These are phyloP conservation scores for Leptinotarsa tumamoca DNA, from an alignment of 2,888 invertebrate species.

Conservation along the genomic window DNA sequence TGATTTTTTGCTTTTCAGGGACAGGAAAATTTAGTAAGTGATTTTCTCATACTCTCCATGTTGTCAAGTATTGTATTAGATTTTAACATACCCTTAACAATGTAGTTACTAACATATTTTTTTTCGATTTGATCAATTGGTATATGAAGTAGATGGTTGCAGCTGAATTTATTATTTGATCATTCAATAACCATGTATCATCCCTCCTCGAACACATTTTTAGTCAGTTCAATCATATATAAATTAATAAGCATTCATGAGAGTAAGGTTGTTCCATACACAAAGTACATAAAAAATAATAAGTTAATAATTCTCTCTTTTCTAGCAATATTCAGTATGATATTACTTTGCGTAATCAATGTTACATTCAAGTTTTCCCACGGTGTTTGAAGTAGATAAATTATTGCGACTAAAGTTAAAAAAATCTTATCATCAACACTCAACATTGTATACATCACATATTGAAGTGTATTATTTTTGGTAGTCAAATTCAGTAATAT, in stretches of 20 bases:
- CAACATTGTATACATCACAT: no score
- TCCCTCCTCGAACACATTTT: neutral
- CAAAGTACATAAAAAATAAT: neutral
- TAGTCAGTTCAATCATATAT: neutral
- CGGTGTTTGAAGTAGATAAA: no score
- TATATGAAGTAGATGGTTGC: conserved; percentile 21
- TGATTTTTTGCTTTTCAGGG: conserved; percentile 71
- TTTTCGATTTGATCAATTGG: conserved; percentile 9
- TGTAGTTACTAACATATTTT: conserved; percentile 11
- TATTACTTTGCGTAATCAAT: no score
- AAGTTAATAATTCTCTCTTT: no score
- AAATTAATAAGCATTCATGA: no score
- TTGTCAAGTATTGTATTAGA: conserved; percentile 35
- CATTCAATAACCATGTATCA: conserved; percentile 23
- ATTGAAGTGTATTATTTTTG: no score
- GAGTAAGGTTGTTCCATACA: no score
- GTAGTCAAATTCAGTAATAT: no score
- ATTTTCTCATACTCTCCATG: conserved; percentile 36
- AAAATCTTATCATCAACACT: no score
- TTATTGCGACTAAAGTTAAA: no score
- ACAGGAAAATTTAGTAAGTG: conserved; percentile 77
- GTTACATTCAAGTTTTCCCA: no score
- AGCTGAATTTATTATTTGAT: conserved; percentile 19
- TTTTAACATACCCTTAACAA: neutral
- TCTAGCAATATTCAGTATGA: no score